Evolutionary conservation across 2,888 invertebrate genomes (phyloP).

Genomic region (Gibbula magus): DNA sequence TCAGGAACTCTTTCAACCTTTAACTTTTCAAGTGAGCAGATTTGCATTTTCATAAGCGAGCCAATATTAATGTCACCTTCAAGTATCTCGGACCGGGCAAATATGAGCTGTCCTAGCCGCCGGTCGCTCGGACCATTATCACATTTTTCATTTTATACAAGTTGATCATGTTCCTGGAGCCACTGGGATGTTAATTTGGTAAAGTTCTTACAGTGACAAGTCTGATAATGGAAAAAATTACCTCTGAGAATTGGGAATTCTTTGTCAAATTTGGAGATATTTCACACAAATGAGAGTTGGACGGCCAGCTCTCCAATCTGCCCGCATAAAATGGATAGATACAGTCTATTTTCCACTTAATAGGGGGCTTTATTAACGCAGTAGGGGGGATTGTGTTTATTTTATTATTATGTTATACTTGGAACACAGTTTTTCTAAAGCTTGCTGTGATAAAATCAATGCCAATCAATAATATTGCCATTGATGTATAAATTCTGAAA

Average conservation of each 20-base stretch:
- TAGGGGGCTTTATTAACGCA: constrained; percentile 19
- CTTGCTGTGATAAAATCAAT: neutral
- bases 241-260: constrained; percentile 28
- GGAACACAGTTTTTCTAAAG: constrained; percentile 1
- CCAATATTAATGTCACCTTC: constrained; percentile 7
- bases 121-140: constrained; percentile 9
- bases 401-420: constrained; percentile 27
- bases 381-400: constrained; percentile 25
- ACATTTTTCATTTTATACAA: constrained; percentile 23
- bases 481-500: constrained; percentile 7
- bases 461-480: constrained; percentile 4
- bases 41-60: constrained; percentile 16
- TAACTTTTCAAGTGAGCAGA: constrained; percentile 16
- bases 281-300: constrained; percentile 16
- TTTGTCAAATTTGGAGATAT: constrained; percentile 26
- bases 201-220: constrained; percentile 22
- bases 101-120: constrained; percentile 6
- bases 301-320: neutral
- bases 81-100: neutral
- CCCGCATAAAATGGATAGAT: constrained; percentile 3
- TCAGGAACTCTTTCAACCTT: constrained; percentile 8
- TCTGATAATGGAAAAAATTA: constrained; percentile 26
- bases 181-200: constrained; percentile 21
- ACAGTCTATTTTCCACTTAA: constrained; percentile 25
- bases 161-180: constrained; percentile 9